These are phyloP conservation scores for Propsilocerus akamusi DNA, from an alignment of 1,140 invertebrate genomes.

Conservation along the genomic window DNA sequence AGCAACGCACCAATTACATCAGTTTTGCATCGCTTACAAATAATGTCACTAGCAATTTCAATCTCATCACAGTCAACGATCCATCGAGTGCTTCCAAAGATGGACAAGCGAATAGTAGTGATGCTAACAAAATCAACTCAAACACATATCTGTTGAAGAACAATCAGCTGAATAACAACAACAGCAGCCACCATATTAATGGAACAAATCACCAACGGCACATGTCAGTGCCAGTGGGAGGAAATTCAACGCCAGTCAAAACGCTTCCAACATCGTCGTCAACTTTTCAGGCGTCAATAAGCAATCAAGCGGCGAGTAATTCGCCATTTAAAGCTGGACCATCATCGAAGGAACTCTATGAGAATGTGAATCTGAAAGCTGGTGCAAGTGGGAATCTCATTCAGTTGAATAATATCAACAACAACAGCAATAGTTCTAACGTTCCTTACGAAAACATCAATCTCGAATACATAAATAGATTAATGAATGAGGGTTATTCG, in stretches of 20 bases:
- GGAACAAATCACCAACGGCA: not conserved
- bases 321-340: not conserved
- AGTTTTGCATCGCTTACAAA: not conserved
- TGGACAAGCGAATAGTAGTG: not conserved
- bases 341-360: conserved; percentile 17
- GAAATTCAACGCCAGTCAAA: not conserved
- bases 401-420: not conserved
- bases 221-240: not conserved
- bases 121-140: not conserved
- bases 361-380: conserved; percentile 18
- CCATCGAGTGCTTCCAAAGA: not conserved
- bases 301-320: not conserved
- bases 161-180: conserved; percentile 1
- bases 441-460: conserved; percentile 74
- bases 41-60: not conserved
- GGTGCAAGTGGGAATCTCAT: not conserved
- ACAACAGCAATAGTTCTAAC: conserved; percentile 24
- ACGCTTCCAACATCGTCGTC: not conserved
- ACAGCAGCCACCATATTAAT: not conserved
- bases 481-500: conserved; percentile 75
- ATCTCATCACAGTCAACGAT: not conserved
- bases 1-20: conserved; percentile 11
- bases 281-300: conserved; percentile 1
- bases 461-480: conserved; percentile 70
- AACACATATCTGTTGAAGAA: not conserved